These are phyloP conservation scores for Arenaria interpres DNA, from an alignment of 2,113 vertebrate genomes.

Conservation along the genomic window DNA sequence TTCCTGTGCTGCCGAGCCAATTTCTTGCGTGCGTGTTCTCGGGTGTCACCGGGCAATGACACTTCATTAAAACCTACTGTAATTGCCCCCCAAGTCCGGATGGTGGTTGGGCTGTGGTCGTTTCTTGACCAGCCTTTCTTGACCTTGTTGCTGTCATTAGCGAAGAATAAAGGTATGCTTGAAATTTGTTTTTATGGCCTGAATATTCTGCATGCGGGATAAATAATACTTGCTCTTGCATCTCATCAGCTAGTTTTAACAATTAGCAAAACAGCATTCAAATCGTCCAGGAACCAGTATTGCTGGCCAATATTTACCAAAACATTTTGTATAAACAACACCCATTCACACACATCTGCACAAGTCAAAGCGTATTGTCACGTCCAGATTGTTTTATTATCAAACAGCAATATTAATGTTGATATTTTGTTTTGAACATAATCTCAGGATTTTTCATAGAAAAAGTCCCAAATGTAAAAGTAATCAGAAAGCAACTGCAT, in stretches of 20 bases:
- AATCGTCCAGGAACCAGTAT: background rate
- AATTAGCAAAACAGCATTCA: background rate
- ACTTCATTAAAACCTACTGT: background rate
- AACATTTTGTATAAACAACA: background rate
- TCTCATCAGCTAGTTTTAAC: background rate
- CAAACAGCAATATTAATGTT: background rate
- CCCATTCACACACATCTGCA: background rate
- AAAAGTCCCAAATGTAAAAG: background rate
- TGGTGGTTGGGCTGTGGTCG: background rate
- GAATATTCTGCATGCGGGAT: background rate
- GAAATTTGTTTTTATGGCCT: slow-evolving; percentile 20
- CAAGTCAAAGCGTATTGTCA: background rate
- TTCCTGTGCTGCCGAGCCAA: background rate
- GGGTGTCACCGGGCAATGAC: background rate
- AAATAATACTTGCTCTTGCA: background rate
- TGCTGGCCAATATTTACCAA: background rate
- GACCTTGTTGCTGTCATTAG: slow-evolving; percentile 29
- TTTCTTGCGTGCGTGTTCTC: background rate
- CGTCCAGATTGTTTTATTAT: background rate
- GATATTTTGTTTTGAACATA: background rate
- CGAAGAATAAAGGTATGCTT: slow-evolving; percentile 7
- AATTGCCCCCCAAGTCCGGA: background rate
- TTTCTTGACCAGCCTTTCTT: background rate
- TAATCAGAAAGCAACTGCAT: background rate
- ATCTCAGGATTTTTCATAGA: background rate